Evolutionary conservation across 2,888 invertebrate species (phyloP).

Genomic region (Sinelater perroti): DNA sequence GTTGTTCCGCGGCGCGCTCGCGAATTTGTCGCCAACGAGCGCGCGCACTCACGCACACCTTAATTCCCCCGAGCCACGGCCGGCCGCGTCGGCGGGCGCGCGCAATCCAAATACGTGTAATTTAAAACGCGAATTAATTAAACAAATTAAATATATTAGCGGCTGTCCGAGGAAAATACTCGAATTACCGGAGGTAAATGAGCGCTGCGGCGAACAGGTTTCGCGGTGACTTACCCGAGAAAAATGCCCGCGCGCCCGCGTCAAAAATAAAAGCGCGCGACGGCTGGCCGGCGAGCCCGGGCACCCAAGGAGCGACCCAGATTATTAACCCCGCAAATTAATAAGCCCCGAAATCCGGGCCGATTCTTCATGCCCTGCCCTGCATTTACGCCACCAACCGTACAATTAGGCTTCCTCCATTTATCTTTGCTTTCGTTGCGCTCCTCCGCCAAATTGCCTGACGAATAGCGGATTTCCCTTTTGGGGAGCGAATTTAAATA

Average conservation of each 20-base stretch:
- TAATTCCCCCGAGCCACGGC: too few relatives aligned
- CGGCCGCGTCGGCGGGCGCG: too few relatives aligned
- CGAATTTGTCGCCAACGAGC: too few relatives aligned
- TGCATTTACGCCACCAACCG: slow-evolving; percentile 21
- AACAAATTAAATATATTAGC: slow-evolving; percentile 30
- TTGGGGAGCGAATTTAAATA: slow-evolving; percentile 23
- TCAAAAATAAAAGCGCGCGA: slow-evolving; percentile 3
- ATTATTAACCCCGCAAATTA: slow-evolving; percentile 21
- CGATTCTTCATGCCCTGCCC: slow-evolving; percentile 18
- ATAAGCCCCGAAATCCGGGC: slow-evolving; percentile 20
- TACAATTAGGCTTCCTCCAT: slow-evolving; percentile 30
- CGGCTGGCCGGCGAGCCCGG: background rate
- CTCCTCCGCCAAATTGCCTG: slow-evolving; percentile 18
- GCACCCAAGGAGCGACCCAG: slow-evolving; percentile 13
- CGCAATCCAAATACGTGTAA: slow-evolving; percentile 24
- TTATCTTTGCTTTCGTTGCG: slow-evolving; percentile 31
- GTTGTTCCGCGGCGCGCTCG: slow-evolving; percentile 13
- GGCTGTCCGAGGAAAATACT: slow-evolving; percentile 24
- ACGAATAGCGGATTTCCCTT: slow-evolving; percentile 28
- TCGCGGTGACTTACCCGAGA: slow-evolving; percentile 19
- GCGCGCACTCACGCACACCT: too few relatives aligned
- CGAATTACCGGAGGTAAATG: slow-evolving; percentile 29
- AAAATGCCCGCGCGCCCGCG: slow-evolving; percentile 9
- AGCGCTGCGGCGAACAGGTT: slow-evolving; percentile 17
- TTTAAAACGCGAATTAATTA: slow-evolving; percentile 28